These are phyloP conservation scores for Galaxias olidus DNA, from an alignment of 2,797 vertebrate genomes.

Conservation along the genomic window DNA sequence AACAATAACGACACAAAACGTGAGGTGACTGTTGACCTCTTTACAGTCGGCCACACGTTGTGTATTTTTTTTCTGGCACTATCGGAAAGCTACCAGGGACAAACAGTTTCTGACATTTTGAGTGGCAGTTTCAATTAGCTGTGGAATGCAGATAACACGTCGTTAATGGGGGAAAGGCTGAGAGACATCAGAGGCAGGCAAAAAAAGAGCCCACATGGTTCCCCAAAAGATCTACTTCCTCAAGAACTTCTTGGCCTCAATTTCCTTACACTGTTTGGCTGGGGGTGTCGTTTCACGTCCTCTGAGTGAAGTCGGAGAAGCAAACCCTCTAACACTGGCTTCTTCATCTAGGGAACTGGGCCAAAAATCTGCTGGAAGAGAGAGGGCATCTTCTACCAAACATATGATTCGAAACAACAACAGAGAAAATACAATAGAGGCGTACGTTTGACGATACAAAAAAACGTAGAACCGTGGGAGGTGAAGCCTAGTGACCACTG, in stretches of 20 bases:
- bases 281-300: constrained; percentile 36
- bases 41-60: constrained; percentile 4
- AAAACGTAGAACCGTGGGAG: constrained; percentile 31
- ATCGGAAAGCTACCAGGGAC: constrained; percentile 21
- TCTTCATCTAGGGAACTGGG: constrained; percentile 27
- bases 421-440: constrained; percentile 52
- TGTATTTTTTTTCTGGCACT: constrained; percentile 5
- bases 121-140: constrained; percentile 12
- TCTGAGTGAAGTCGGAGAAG: constrained; percentile 27
- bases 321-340: constrained; percentile 22
- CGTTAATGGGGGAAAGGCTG: constrained; percentile 3
- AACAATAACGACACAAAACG: no score
- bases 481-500: constrained; percentile 84
- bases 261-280: constrained; percentile 43
- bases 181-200: constrained; percentile 5
- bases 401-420: constrained; percentile 50
- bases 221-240: constrained; percentile 23
- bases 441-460: constrained; percentile 48
- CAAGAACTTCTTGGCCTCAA: constrained; percentile 20
- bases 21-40: no score
- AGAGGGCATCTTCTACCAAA: constrained; percentile 49
- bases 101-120: constrained; percentile 1
- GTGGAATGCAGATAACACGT: constrained; percentile 26
- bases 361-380: constrained; percentile 30
- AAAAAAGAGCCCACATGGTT: constrained; percentile 17